Percentiles rank a stretch among this genome's conserved stretches.
These are phyloP conservation scores for Epinotia brunnichana DNA, from an alignment of 2,888 invertebrate genomes.

Conservation along the genomic window DNA sequence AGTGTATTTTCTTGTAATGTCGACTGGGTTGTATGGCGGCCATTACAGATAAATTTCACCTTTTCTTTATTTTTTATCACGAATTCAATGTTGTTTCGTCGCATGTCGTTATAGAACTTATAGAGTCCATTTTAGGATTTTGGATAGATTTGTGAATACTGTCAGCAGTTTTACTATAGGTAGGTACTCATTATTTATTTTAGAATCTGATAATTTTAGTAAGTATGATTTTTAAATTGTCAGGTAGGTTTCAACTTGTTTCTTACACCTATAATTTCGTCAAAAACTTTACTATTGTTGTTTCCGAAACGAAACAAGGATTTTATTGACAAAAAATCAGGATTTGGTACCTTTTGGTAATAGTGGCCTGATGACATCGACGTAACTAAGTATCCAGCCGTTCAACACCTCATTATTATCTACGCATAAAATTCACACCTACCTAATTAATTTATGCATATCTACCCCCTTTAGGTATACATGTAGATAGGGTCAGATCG, in stretches of 20 bases:
- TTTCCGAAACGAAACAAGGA: no score
- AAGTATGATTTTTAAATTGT: background rate
- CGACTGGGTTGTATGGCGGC: conserved; percentile 68
- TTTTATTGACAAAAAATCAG: no score
- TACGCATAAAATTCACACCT: conserved; percentile 14
- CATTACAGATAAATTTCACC: conserved; percentile 75
- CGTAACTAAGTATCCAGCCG: background rate
- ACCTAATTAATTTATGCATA: conserved; percentile 27
- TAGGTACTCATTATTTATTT: background rate
- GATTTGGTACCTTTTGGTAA: background rate
- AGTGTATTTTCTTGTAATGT: conserved; percentile 76
- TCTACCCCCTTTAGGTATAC: conserved; percentile 21
- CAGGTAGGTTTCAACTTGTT: background rate
- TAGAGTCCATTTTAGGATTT: no score
- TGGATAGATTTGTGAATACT: conserved; percentile 41
- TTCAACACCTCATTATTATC: background rate
- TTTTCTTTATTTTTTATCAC: conserved; percentile 70
- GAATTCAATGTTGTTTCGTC: conserved; percentile 62
- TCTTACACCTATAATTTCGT: background rate
- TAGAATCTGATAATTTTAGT: background rate
- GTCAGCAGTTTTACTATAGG: background rate
- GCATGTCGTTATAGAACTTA: conserved; percentile 46
- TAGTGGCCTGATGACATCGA: no score
- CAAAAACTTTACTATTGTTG: no score
- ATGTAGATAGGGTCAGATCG: conserved; percentile 45